Percentiles rank a stretch among this genome's conserved stretches.
phyloP scores from a whole-genome alignment of 2,888 invertebrate genomes.

The Leptopilina drosophilae region DNA sequence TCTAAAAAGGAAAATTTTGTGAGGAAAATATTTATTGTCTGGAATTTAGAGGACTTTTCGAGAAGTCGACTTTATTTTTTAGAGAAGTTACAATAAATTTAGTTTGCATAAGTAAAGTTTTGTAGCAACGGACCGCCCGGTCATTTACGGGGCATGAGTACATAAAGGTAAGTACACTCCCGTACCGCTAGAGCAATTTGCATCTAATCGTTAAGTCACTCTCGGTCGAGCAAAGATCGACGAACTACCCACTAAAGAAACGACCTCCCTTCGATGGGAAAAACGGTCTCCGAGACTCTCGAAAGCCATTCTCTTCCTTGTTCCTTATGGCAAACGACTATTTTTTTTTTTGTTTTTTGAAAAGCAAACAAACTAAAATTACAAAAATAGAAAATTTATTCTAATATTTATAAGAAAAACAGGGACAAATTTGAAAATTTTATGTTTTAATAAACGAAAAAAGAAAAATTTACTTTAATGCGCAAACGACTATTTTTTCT shows the following conservation, averaged over 20 bases:
- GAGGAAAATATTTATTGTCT: no score
- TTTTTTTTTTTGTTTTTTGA: not conserved
- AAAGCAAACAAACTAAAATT: not conserved
- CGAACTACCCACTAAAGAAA: conserved; percentile 46
- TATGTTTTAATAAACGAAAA: no score
- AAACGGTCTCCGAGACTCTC: conserved; percentile 31
- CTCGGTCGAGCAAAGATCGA: conserved; percentile 56
- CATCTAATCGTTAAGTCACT: conserved; percentile 63
- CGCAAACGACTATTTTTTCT: no score
- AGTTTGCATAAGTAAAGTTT: conserved; percentile 7
- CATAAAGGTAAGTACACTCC: conserved; percentile 42
- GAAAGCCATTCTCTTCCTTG: conserved; percentile 35
- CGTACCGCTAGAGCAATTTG: conserved; percentile 63
- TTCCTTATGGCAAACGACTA: conserved; percentile 25
- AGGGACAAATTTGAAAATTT: no score
- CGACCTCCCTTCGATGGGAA: conserved; percentile 39
- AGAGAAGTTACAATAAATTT: not conserved
- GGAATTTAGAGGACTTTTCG: no score
- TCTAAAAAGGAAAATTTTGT: no score
- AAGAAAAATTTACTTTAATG: no score
- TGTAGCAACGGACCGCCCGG: conserved; percentile 29
- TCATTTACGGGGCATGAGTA: conserved; percentile 50
- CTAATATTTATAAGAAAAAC: not conserved
- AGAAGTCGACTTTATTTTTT: no score
- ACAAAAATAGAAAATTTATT: conserved; percentile 10